Base-by-base conservation (phyloP, 2,888 invertebrate genomes). In the Trichogramma dendrolimi region DNA sequence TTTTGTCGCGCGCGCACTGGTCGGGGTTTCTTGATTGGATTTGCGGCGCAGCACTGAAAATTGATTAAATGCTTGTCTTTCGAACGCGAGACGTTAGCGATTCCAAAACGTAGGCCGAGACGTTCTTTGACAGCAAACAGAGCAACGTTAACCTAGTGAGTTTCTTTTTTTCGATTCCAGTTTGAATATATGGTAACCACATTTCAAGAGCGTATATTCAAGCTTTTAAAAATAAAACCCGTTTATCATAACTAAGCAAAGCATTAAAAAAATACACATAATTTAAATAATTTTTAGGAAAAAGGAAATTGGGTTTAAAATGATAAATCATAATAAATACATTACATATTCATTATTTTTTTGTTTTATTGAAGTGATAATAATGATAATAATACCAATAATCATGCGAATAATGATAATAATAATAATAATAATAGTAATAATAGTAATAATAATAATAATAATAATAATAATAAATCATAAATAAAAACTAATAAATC, bases 401-500 rank as follows among this genome's bases (percentile, higher is more conserved):
- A 44, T 48, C 58, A 55, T 55, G 51, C 51, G 51, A 67, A 64
- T 68, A 58, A 66, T 68, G 54, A 62, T 69, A 60, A 67, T 67
- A 64, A 67, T 64, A 54, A 66, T 66, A 65, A 68, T 68, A 70
- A 69, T 71, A 70, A 64, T 58, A 63, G 51, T 57, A 63, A 62
- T 67, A 62, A 57, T 58, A 39, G 52, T 61, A 60, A 61, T 61
- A 70, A 69, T 72, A 71, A 71, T 70, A 78, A 78, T 78, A 63
- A 62, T 67, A 60, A 57, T 58, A 39, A 55, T 61, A 60, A 61
- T 61, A 70, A 69, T 72, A 71, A 71, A 78, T 78, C 78, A 78
- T 78, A 78, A 77, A 79, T 78, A 72, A 75, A 74, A 76, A 77
- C 75, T 73, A 74, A 76, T 77, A 73, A 70, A 71, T 75, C 71